Evolutionary conservation across 2,888 invertebrate species (phyloP).

Genomic region (Anthophora plumipes): DNA sequence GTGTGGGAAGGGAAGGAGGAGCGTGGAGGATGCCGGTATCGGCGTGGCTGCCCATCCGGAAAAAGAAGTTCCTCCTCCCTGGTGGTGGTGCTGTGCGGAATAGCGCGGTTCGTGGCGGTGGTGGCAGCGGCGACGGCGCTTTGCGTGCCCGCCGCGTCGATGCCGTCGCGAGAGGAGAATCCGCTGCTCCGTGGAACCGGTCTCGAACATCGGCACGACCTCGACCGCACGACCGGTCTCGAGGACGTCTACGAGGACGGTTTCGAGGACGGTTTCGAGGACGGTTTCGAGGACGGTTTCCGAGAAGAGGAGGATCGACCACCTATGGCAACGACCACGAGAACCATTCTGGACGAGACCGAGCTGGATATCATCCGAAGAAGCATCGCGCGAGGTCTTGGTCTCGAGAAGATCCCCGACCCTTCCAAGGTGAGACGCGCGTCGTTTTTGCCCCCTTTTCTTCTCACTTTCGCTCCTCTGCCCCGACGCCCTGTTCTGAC

Average conservation of each 20-base stretch:
- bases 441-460: background rate
- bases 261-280: conserved; percentile 61
- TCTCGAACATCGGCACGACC: conserved; percentile 27
- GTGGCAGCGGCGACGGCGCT: conserved; percentile 38
- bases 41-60: background rate
- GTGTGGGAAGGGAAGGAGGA: too few relatives aligned
- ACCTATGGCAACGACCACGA: too few relatives aligned
- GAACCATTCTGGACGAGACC: conserved; percentile 65
- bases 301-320: conserved; percentile 56
- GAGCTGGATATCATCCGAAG: conserved; percentile 80
- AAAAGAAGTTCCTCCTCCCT: conserved; percentile 7
- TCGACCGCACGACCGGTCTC: conserved; percentile 53
- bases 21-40: background rate
- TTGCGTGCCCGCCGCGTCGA: conserved; percentile 48
- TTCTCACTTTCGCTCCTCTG: background rate
- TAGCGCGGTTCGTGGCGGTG: conserved; percentile 46
- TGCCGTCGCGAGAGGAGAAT: conserved; percentile 17
- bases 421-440: conserved; percentile 79
- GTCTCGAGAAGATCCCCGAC: conserved; percentile 82
- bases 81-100: conserved; percentile 35
- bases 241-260: conserved; percentile 53
- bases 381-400: conserved; percentile 82
- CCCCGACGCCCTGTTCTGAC: too few relatives aligned
- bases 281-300: conserved; percentile 60
- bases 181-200: conserved; percentile 36